phyloP scores from a whole-genome alignment of 2,888 invertebrate species.

The Diplazon laetatorius region DNA sequence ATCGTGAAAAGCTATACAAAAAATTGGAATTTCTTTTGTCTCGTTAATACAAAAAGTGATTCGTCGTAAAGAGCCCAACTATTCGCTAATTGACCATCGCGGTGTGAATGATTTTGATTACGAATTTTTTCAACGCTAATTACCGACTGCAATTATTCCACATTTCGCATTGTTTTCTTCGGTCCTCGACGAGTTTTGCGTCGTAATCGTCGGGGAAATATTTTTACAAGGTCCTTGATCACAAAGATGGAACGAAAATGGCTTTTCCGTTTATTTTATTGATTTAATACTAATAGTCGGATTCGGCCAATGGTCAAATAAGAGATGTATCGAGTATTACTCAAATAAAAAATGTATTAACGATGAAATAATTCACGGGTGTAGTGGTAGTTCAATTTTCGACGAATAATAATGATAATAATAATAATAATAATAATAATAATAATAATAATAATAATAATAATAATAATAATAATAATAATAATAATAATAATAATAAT shows the following conservation, averaged over 20 bases:
- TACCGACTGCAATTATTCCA: neutral
- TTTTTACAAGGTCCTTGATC: too few relatives aligned
- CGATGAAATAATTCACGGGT: too few relatives aligned
- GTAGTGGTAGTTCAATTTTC: too few relatives aligned
- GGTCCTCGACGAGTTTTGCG: neutral
- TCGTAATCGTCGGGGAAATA: too few relatives aligned
- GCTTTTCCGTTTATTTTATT: neutral
- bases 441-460: too few relatives aligned
- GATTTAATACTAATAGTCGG: neutral
- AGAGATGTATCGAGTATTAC: neutral
- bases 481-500: too few relatives aligned
- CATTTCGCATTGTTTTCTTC: neutral
- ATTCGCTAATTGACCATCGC: neutral
- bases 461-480: too few relatives aligned
- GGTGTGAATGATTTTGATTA: neutral
- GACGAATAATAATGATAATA: too few relatives aligned
- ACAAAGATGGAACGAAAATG: neutral
- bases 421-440: too few relatives aligned
- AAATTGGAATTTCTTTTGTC: neutral
- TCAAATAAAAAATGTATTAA: too few relatives aligned
- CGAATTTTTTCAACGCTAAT: neutral
- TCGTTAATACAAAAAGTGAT: neutral
- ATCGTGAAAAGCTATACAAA: neutral
- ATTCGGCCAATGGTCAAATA: neutral
- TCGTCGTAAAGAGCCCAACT: neutral